phyloP scores from a whole-genome alignment of 2,113 vertebrate genomes.

The Peromyscus maniculatus region DNA sequence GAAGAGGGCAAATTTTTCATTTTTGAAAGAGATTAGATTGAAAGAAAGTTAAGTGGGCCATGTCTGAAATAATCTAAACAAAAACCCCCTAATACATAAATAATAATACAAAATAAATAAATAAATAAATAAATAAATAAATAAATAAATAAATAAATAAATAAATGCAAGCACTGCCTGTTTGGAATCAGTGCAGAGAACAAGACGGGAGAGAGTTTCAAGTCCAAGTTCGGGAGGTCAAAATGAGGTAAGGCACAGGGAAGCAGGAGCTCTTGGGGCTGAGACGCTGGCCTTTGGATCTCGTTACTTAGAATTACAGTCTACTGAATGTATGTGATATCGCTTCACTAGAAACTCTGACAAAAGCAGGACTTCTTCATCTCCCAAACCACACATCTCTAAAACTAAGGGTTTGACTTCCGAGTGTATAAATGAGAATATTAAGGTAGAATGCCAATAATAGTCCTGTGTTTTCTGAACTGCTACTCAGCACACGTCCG shows the following conservation, averaged over 20 bases:
- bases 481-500: not conserved
- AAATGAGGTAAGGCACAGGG: not conserved
- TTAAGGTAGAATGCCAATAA: not conserved
- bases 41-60: not conserved
- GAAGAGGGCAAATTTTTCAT: slow-evolving; percentile 13
- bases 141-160: no score
- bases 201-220: not conserved
- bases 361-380: not conserved
- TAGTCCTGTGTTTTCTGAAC: not conserved
- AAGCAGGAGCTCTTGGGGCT: not conserved
- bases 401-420: not conserved
- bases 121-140: no score
- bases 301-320: not conserved
- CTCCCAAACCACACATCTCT: not conserved
- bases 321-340: not conserved
- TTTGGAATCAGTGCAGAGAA: not conserved
- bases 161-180: not conserved
- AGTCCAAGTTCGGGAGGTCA: not conserved
- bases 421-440: not conserved
- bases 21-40: slow-evolving; percentile 29
- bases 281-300: not conserved
- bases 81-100: not conserved
- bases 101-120: no score
- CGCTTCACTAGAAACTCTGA: not conserved
- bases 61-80: slow-evolving; percentile 20